These are phyloP conservation scores for Chauna torquata DNA, from an alignment of 2,113 vertebrate genomes.

Conservation along the genomic window DNA sequence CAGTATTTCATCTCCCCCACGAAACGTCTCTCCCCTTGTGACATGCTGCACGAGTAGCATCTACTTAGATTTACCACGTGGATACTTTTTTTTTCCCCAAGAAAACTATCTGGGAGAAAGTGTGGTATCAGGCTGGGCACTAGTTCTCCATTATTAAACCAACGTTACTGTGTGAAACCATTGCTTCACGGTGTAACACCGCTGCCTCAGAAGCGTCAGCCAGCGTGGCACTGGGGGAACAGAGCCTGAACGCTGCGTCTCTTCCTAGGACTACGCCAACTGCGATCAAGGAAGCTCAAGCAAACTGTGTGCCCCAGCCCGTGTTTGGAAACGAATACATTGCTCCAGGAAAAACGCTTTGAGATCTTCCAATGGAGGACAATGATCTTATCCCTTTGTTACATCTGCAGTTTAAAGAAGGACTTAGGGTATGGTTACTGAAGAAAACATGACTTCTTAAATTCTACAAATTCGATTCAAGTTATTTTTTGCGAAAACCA, in stretches of 20 bases:
- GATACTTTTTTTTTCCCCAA: not conserved
- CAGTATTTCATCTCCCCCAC: not conserved
- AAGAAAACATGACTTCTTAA: not conserved
- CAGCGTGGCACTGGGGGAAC: not conserved
- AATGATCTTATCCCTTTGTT: not conserved
- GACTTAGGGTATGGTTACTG: not conserved
- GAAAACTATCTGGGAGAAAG: not conserved
- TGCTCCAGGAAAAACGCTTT: not conserved
- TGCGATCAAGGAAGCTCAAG: not conserved
- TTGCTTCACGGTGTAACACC: not conserved
- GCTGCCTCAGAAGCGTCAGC: not conserved
- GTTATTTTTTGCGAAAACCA: not conserved
- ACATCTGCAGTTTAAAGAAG: not conserved
- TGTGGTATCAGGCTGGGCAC: not conserved
- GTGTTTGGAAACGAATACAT: not conserved
- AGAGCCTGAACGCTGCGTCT: not conserved
- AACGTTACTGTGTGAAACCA: not conserved
- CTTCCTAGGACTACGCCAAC: not conserved
- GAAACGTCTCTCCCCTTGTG: not conserved
- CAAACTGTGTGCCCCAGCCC: fast-evolving
- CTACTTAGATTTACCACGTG: not conserved
- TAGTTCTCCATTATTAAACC: not conserved
- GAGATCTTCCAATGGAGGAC: not conserved
- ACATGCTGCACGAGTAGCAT: not conserved
- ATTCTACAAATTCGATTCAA: not conserved